Base-by-base conservation (phyloP, 1,140 invertebrate genomes). In the Drosophila orosa region DNA sequence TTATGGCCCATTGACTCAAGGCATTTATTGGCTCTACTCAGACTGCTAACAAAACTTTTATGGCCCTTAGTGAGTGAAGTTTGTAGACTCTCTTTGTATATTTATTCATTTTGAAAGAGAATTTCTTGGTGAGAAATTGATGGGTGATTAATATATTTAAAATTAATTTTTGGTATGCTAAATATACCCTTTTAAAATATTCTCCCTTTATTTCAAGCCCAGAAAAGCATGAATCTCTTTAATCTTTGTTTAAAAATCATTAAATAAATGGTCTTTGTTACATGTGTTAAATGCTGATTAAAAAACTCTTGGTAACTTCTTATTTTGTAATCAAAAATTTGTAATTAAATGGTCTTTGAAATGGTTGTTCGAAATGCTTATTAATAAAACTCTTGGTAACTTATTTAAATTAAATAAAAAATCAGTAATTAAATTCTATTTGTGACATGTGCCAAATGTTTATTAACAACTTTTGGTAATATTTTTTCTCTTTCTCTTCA, bases 1-100 rank as follows among this genome's bases (percentile, higher is more conserved):
- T 69, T 68, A 72, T 68, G 63, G 45, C 22, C 42, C 44, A 42
- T 44, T 56, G 17, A 65, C 55, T 65, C 31, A 45, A 35, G 31
- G 19, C 33, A 35, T 66, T 71, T 56, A 40, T 56, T 58, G 42
- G 29, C 33, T 50, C 12, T n/a, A 24, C 19, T 15, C 25, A 67
- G 33, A 50, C 27, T 19, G 35, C 17, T 27, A 33, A 65, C 6
- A 7, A 22, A 10, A 62, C 12, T 65, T 68, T 68, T 19, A 66
- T 68, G 33, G 45, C 27, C 15, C 1, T 5, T 9, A 22, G 17
- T n/a, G 35, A 22, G 9, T 10, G 5, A 19, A 58, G 5, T 17
- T 22, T 39, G 0, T 6, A 9, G 12, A 12, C 10, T 57, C n/a
- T 40, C 15, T 58, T 55, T 7, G 1, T 12, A 27, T 39, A 12